phyloP scores from a whole-genome alignment of 2,797 vertebrate species.

The Nannoperca australis region DNA sequence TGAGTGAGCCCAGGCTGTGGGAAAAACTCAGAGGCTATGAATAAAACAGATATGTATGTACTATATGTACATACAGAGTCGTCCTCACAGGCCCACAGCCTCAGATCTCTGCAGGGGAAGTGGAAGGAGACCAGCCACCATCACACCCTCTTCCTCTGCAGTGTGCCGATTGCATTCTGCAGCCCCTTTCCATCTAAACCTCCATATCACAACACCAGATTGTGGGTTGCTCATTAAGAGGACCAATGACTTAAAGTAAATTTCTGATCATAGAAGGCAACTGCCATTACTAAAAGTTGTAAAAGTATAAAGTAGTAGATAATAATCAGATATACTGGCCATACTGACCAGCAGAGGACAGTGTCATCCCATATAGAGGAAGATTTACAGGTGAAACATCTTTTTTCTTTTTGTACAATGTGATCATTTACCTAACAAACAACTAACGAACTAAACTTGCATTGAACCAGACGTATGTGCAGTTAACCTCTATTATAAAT shows the following conservation, averaged over 20 bases:
- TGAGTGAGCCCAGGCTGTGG: too few relatives aligned
- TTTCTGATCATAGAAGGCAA: constrained; percentile 21
- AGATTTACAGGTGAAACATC: background rate
- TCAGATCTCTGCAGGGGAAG: constrained; percentile 36
- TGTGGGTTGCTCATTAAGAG: constrained; percentile 30
- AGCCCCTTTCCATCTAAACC: constrained; percentile 42
- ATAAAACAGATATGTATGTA: background rate
- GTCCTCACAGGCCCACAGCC: background rate
- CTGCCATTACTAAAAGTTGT: background rate
- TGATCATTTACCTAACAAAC: background rate
- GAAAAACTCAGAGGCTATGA: background rate
- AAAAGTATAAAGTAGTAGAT: background rate
- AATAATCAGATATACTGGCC: constrained; percentile 8
- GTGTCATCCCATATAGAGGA: constrained; percentile 23
- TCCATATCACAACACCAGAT: constrained; percentile 23
- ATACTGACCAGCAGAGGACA: constrained; percentile 62
- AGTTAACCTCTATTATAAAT: background rate
- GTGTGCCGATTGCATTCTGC: constrained; percentile 51
- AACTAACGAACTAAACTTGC: background rate
- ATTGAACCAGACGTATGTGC: background rate
- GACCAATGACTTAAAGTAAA: background rate
- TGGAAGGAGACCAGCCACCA: constrained; percentile 26
- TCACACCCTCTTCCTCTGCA: constrained; percentile 40
- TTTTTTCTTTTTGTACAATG: background rate
- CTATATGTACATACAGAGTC: background rate